Base-by-base conservation (phyloP, 2,797 vertebrate genomes). In the Uromys caudimaculatus region DNA sequence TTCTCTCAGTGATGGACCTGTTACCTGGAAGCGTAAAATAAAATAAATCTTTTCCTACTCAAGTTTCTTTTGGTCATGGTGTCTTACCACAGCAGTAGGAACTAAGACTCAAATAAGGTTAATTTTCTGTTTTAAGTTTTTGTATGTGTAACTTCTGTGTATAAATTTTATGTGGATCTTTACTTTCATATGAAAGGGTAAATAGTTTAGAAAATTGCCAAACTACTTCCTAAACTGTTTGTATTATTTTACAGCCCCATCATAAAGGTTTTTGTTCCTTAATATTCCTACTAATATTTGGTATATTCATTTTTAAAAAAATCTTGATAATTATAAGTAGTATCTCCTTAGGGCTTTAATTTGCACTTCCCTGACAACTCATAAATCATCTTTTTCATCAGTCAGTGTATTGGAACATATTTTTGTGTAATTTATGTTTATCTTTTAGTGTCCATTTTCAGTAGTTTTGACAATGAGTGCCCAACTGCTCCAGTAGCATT, bases 121-220 rank as follows among this genome's bases (percentile, higher is more conserved):
- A 93, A 4, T 56, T 41, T 93, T 87, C 32, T 27, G 38, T 47
- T 38, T 23, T 23, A 79, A 71, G 16, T 93, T 67, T 93, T 87
- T 54, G 3, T 47, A 50, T 85, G 44, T 67, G n/a, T 6, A 69
- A 52, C 83, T 67, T 50, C 32, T 35, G 32, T 50, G 44, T 38
- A 21, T 38, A 87, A 71, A 27, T 86, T 85, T 60, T 62, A 56
- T 79, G 79, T 62, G 12, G 32, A 81, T 88, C 85, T 71, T 88
- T 93, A 35, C 64, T 67, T 35, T 67, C 24, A 32, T 14, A 88
- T 71, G 21, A 56, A 62, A 24, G 62, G 77, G 54, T 13, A 23
- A 81, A 81, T 27, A 16, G 38, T 89, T 89, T 52, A 93, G 54
- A 89, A 93, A 93, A 73, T 44, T 81, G 17, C 12, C 64, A 82